Evolutionary conservation across 2,888 invertebrate species (phyloP).

Genomic region (Nematopogon swammerdamellus): DNA sequence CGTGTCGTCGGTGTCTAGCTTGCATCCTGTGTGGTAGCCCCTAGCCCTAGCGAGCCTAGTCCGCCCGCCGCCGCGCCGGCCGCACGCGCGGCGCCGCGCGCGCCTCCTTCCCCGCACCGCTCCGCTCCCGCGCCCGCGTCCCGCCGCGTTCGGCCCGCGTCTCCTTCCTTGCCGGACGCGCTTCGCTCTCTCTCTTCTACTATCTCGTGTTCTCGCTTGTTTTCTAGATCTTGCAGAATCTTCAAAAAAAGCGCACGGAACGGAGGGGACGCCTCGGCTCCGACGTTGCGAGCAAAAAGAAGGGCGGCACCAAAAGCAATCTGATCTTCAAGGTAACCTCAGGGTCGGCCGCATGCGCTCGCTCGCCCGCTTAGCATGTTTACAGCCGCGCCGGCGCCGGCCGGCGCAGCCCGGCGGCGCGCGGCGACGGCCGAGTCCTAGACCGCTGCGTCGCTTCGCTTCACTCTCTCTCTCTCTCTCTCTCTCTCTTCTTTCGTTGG

Average conservation of each 20-base stretch:
- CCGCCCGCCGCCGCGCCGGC: conserved; percentile 20
- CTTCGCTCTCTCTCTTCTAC: conserved; percentile 60
- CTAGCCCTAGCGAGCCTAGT: neutral
- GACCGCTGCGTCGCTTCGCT: conserved; percentile 51
- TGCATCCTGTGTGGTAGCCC: neutral
- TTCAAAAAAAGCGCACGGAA: conserved; percentile 98
- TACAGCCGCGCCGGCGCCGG: conserved; percentile 30
- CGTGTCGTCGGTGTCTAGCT: neutral
- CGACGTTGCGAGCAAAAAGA: conserved; percentile 84
- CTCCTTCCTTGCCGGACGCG: conserved; percentile 46
- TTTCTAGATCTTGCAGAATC: conserved; percentile 99
- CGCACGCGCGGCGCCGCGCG: conserved; percentile 30
- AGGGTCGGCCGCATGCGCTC: conserved; percentile 60
- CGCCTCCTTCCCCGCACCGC: conserved; percentile 21
- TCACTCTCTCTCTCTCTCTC: conserved; percentile 34
- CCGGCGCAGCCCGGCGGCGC: conserved; percentile 32
- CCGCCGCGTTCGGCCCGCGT: conserved; percentile 29
- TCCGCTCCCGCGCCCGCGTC: conserved; percentile 24
- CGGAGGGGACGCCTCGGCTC: conserved; percentile 95
- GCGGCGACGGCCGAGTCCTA: conserved; percentile 16
- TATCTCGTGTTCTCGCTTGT: conserved; percentile 85
- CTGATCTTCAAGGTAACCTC: conserved; percentile 96
- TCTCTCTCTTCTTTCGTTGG: conserved; percentile 26
- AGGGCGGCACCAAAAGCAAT: conserved; percentile 95
- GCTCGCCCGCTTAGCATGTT: conserved; percentile 55